Evolutionary conservation across 1,140 invertebrate genomes (phyloP).

Genomic region (Hylyphantes graminicola): DNA sequence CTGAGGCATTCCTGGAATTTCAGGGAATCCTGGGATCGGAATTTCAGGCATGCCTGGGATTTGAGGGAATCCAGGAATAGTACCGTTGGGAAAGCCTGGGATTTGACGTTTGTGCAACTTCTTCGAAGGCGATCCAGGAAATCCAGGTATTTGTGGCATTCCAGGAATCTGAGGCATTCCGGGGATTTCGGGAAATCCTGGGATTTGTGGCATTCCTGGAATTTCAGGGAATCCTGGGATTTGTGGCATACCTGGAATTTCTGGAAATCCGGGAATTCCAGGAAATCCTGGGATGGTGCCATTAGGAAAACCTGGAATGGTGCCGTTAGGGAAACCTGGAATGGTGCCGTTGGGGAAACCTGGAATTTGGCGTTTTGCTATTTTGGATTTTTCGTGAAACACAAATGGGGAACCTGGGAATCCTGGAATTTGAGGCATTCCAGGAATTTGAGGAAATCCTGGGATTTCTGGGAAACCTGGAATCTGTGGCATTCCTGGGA

Average conservation of each 20-base stretch:
- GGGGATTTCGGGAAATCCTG: constrained; percentile 26
- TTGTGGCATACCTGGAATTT: constrained; percentile 37
- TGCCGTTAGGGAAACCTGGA: too few relatives aligned
- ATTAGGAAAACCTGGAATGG: not conserved
- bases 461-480: not conserved
- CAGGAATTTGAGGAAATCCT: not conserved
- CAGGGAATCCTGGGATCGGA: too few relatives aligned
- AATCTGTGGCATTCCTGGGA: constrained; percentile 35
- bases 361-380: too few relatives aligned
- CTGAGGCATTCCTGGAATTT: constrained; percentile 41
- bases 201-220: constrained; percentile 27
- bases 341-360: too few relatives aligned
- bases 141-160: constrained; percentile 34
- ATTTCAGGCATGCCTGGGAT: constrained; percentile 39
- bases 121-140: not conserved
- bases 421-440: not conserved
- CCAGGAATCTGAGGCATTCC: constrained; percentile 30
- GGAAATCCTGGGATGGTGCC: constrained; percentile 17
- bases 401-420: not conserved
- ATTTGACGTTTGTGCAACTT: constrained; percentile 3
- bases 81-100: not conserved
- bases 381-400: too few relatives aligned
- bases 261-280: constrained; percentile 1
- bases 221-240: constrained; percentile 29
- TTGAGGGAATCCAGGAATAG: constrained; percentile 14